phyloP scores from a whole-genome alignment of 1,140 invertebrate species.

The Achatina immaculata region DNA sequence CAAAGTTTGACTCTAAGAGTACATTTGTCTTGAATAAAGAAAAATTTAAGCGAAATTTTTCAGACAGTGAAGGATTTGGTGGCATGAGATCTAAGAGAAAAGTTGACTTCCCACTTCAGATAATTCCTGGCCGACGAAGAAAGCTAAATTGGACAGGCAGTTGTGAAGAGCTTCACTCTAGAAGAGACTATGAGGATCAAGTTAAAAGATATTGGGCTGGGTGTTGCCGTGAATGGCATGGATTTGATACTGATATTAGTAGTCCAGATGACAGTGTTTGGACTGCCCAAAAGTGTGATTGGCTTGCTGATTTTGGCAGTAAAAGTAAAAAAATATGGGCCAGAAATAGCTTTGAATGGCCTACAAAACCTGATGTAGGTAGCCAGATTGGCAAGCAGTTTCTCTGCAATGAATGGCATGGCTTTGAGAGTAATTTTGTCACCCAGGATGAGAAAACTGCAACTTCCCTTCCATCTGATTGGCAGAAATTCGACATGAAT shows the following conservation, averaged over 20 bases:
- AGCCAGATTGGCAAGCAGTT: neutral
- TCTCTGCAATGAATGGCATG: neutral
- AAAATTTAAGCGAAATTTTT: neutral
- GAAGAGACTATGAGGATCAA: neutral
- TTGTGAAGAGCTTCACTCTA: neutral
- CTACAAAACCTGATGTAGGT: neutral
- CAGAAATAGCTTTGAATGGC: neutral
- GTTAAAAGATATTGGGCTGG: neutral
- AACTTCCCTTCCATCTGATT: neutral
- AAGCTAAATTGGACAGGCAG: neutral
- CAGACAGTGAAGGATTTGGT: neutral
- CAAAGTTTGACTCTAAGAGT: neutral
- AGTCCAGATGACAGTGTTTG: neutral
- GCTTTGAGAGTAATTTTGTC: conserved; percentile 7
- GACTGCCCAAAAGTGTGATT: neutral
- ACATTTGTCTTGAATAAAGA: neutral
- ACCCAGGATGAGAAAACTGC: neutral
- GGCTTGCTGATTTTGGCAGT: neutral
- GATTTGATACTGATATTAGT: neutral
- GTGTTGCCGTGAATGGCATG: neutral
- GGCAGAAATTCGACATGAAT: neutral
- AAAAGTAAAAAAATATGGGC: neutral
- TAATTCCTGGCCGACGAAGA: neutral
- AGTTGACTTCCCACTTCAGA: neutral
- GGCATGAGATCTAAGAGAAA: neutral